Evolutionary conservation across 2,888 invertebrate genomes (phyloP).

Genomic region (Thymelicus sylvestris): DNA sequence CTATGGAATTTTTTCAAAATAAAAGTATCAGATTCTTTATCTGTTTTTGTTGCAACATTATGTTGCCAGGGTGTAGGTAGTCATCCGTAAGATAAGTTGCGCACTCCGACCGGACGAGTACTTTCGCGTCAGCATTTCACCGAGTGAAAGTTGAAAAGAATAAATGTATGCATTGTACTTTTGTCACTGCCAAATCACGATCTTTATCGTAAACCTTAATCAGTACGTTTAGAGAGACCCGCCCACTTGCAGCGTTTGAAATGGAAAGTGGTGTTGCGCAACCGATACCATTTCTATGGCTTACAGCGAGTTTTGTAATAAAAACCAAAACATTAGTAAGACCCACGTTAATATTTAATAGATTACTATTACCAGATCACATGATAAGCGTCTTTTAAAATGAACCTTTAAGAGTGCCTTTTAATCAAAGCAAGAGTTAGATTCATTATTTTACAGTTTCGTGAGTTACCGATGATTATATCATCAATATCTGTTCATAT

Average conservation of each 20-base stretch:
- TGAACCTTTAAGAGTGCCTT: background rate
- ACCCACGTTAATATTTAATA: background rate
- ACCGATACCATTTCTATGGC: slow-evolving; percentile 50
- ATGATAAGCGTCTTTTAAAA: background rate
- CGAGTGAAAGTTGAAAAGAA: slow-evolving; percentile 71
- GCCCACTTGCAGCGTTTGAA: slow-evolving; percentile 64
- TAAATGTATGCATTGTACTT: slow-evolving; percentile 70
- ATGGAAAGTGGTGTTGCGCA: slow-evolving; percentile 68
- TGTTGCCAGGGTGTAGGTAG: slow-evolving; percentile 63
- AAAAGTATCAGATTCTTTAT: slow-evolving; percentile 7
- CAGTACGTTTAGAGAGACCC: slow-evolving; percentile 64
- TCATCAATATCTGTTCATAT: slow-evolving; percentile 59
- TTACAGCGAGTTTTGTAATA: slow-evolving; percentile 29
- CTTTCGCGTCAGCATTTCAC: slow-evolving; percentile 74
- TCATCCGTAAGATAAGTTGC: slow-evolving; percentile 52
- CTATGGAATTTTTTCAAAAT: background rate
- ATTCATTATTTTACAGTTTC: slow-evolving; percentile 41
- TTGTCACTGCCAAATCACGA: slow-evolving; percentile 75
- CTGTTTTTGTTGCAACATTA: slow-evolving; percentile 26
- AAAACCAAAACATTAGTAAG: background rate
- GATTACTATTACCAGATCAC: background rate
- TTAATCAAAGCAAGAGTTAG: background rate
- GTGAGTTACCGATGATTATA: slow-evolving; percentile 55
- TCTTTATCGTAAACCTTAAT: slow-evolving; percentile 73
- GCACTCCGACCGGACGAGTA: slow-evolving; percentile 45